Evolutionary conservation across 2,797 vertebrate species (phyloP), one percentile per base, ranked within the genome.

Genomic region (Syngnathus acus): DNA sequence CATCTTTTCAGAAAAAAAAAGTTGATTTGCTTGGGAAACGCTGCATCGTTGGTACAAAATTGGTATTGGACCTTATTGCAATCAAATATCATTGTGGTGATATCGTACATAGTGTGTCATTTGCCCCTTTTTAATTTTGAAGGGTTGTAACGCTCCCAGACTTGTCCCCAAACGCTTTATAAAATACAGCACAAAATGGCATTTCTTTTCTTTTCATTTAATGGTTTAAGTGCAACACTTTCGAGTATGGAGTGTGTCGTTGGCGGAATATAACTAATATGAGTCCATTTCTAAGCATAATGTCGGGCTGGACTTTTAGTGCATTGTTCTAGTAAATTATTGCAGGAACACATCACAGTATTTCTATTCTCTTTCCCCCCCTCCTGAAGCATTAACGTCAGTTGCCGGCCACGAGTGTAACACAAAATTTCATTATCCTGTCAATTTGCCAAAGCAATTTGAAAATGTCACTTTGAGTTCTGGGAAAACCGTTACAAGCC

Each of bases 391-490:
- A 47, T 63, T 23, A 62, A 45, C 2, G 32, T 38, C 4, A 63
- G 45, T 64, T 64, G 26, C 38, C 17, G 16, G 42, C 2, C 40
- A 43, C 40, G 45, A 21, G 40, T 62, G 13, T 26, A 43, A 62
- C 45, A n/a, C n/a, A 16, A 21, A 26, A 13, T 43, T 14, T 43
- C 60, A 16, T 62, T 62, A 45, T 62, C 40, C 13, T 14, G 19
- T 14, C 10, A 42, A 9, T 43, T 57, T 62, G 39, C 60, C 11
- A 62, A 45, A 57, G 23, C 17, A 14, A 38, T 65, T 64, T 45
- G 39, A 65, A 66, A 73, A 71, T 26, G 32, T 45, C 54, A 64
- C 54, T 64, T 47, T 43, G 6, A 53, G 65, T 65, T 69, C 57
- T 59, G 62, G 23, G 14, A 70, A 58, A 40, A 61, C 60, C 43